Conservation (phyloP, 1,140 invertebrate genomes). For the Eriocheir sinensis region DNA sequence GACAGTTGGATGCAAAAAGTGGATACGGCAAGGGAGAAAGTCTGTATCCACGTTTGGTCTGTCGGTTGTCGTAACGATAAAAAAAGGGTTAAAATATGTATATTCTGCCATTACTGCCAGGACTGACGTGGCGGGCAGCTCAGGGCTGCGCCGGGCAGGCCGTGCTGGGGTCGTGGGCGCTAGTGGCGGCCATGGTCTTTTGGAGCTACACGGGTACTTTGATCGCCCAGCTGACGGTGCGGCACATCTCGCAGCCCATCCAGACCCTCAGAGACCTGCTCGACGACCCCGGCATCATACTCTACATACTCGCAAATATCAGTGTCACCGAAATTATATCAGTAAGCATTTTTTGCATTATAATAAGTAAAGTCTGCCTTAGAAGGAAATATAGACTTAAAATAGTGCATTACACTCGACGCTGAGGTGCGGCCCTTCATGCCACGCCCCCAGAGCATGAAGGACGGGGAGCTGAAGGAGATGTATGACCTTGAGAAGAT, state of each 20-base stretch:
- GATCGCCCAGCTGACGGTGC: background rate
- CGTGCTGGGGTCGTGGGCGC: background rate
- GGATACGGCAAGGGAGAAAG: too few relatives aligned
- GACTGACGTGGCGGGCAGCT: background rate
- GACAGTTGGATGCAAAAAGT: too few relatives aligned
- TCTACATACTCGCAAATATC: background rate
- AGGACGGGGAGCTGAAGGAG: background rate
- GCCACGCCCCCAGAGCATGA: background rate
- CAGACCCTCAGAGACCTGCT: background rate
- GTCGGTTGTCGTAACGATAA: too few relatives aligned
- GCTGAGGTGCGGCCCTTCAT: too few relatives aligned
- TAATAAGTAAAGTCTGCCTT: background rate
- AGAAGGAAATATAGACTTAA: too few relatives aligned
- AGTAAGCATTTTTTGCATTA: background rate
- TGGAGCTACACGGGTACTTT: slow-evolving; percentile 38
- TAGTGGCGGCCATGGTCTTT: background rate
- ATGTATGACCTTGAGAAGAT: background rate
- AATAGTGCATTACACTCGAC: too few relatives aligned
- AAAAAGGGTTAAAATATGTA: background rate
- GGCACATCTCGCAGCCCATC: background rate
- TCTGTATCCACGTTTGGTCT: too few relatives aligned
- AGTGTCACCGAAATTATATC: background rate
- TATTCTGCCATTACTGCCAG: background rate
- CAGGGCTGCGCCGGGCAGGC: background rate
- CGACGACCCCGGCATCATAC: background rate